Base-by-base conservation (phyloP, 2,888 invertebrate species). In the Noctua pronuba region DNA sequence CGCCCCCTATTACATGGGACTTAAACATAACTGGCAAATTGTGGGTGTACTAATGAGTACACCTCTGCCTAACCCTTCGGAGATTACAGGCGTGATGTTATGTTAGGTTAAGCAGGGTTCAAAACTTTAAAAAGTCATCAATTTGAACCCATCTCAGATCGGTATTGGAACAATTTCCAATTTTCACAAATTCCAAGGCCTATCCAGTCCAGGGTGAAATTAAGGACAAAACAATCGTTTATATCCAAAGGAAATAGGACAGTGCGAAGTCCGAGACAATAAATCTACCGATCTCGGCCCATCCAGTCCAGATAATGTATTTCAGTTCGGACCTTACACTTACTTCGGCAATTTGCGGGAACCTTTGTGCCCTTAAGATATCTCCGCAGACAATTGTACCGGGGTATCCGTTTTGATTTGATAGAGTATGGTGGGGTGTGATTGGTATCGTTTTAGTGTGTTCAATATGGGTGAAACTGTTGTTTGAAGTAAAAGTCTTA, bases 331-430 rank as follows among this genome's bases (percentile, higher is more conserved):
- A 95, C 94, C 94, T 94, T 94, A 95, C 95, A 95, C 95, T 96
- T 95, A 96, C 96, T 96, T 96, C 95, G 95, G 95, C 95, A 96
- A 96, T 96, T 96, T 96, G 96, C 94, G 96, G 95, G 92, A 94
- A 95, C 96, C 96, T 96, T 96, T 96, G 96, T 95, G 95, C 95
- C 96, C 95, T 95, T 94, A 96, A 96, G 96, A 96, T 96, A 96
- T 96, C 96, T 96, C 95, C 92, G 92, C 95, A 94, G 95, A 96
- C 96, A 92, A 95, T 96, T 95, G 95, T 95, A 93, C 92, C 88
- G 93, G 91, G 91, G 90, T 91, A 90, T 90, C 88, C 87, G 90
- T 93, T 91, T 92, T 81, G 82, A 90, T 83, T 67, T 5, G 84
- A 83, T 80, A 81, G 92, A 91, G 93, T 18, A 75, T 89, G 72